phyloP scores from a whole-genome alignment of 1,140 invertebrate genomes.

The Drosophila gunungcola region DNA sequence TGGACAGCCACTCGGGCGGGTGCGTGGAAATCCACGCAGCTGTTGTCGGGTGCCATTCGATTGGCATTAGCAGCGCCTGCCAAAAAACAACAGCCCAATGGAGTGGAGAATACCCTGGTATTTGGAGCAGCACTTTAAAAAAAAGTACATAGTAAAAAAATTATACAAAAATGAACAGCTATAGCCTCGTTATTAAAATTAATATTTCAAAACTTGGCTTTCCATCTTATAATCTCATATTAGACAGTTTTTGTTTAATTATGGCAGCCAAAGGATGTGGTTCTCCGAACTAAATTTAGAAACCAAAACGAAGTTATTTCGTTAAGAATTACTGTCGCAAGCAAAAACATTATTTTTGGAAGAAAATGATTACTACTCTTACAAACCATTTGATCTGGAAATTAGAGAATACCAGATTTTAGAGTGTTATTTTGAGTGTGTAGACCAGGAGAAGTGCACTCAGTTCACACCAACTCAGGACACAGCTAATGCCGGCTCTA shows the following conservation, averaged over 20 bases:
- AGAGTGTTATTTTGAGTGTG: not conserved
- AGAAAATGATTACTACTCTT: too few species aligned
- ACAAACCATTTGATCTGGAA: too few species aligned
- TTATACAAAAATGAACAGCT: too few species aligned
- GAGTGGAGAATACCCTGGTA: slow-evolving; percentile 18
- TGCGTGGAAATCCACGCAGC: slow-evolving; percentile 70
- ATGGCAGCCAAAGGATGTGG: too few species aligned
- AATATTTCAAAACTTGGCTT: too few species aligned
- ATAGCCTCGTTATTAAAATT: too few species aligned
- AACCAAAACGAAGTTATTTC: too few species aligned
- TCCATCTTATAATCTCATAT: too few species aligned
- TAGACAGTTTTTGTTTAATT: too few species aligned
- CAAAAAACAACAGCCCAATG: slow-evolving; percentile 43
- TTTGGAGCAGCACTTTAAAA: slow-evolving; percentile 22
- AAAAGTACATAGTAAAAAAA: not conserved
- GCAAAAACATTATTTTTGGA: too few species aligned
- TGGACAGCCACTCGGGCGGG: slow-evolving; percentile 36
- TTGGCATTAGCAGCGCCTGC: slow-evolving; percentile 67
- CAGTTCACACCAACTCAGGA: slow-evolving; percentile 54
- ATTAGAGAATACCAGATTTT: not conserved
- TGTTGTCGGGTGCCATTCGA: slow-evolving; percentile 60
- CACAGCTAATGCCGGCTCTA: slow-evolving; percentile 52
- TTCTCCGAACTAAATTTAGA: too few species aligned
- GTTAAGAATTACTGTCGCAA: too few species aligned
- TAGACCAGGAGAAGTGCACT: slow-evolving; percentile 26